These are phyloP conservation scores for Engraulis encrasicolus DNA, from an alignment of 2,113 vertebrate genomes.

Conservation along the genomic window DNA sequence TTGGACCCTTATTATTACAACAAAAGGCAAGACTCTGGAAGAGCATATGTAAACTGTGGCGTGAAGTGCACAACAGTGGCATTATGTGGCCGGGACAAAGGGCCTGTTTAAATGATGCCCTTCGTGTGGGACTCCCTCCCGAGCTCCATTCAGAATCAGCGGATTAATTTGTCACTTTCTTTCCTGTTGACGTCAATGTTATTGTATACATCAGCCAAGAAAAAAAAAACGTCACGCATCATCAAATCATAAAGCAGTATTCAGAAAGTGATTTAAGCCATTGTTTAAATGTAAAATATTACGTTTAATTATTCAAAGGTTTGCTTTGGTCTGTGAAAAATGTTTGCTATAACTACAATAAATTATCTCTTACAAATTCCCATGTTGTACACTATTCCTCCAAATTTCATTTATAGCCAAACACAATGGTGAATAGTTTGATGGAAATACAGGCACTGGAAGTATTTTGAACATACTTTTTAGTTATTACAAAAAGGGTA, in stretches of 20 bases:
- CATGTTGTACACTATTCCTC: background rate
- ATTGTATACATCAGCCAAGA: background rate
- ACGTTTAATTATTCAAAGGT: too few species aligned
- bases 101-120: slow-evolving; percentile 18
- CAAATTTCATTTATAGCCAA: background rate
- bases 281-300: too few species aligned
- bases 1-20: slow-evolving; percentile 6
- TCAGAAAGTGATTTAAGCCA: too few species aligned
- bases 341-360: background rate
- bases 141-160: background rate
- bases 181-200: background rate
- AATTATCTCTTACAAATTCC: background rate
- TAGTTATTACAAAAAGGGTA: background rate
- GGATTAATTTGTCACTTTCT: background rate
- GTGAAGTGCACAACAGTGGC: background rate
- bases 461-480: background rate
- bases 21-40: background rate
- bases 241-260: background rate
- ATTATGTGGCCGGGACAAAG: slow-evolving; percentile 1
- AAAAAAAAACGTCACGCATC: background rate
- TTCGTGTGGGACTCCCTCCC: background rate
- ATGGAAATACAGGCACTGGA: background rate
- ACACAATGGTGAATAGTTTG: background rate
- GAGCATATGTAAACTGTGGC: slow-evolving; percentile 5
- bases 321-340: too few species aligned